Percentiles rank a stretch among this genome's conserved stretches.
These are phyloP conservation scores for Caranx melampygus DNA, from an alignment of 2,113 vertebrate genomes.

Conservation along the genomic window DNA sequence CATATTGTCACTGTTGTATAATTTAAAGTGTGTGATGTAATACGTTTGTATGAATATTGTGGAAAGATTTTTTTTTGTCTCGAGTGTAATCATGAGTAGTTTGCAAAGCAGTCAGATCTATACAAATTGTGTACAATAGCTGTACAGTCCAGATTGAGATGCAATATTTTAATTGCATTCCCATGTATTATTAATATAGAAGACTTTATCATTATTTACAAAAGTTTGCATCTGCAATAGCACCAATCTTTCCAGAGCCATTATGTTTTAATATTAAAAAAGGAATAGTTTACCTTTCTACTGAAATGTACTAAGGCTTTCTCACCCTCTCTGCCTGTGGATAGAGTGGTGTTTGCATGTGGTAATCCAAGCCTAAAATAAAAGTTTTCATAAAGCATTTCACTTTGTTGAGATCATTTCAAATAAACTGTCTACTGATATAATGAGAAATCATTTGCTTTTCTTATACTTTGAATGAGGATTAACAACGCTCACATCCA, in stretches of 20 bases:
- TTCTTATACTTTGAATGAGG: background rate
- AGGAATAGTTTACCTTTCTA: slow-evolving; percentile 73
- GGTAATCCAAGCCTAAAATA: slow-evolving; percentile 74
- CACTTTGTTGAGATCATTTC: background rate
- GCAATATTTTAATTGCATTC: slow-evolving; percentile 85
- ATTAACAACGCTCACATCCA: background rate
- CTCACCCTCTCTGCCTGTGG: slow-evolving; percentile 67
- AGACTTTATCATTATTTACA: slow-evolving; percentile 67
- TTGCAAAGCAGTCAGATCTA: slow-evolving; percentile 36
- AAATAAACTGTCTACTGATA: background rate
- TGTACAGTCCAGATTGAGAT: slow-evolving; percentile 77
- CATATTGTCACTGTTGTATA: slow-evolving; percentile 27
- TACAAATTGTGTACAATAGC: slow-evolving; percentile 75
- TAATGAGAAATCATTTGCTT: background rate
- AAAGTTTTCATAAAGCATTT: slow-evolving; percentile 73
- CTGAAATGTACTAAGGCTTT: slow-evolving; percentile 63
- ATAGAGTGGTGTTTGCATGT: slow-evolving; percentile 73
- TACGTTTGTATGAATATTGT: slow-evolving; percentile 38
- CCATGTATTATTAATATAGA: slow-evolving; percentile 73
- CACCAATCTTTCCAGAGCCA: slow-evolving; percentile 70
- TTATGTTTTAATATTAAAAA: slow-evolving; percentile 71
- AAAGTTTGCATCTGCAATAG: slow-evolving; percentile 63
- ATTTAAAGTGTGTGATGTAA: slow-evolving; percentile 41
- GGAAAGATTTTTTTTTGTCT: slow-evolving; percentile 30
- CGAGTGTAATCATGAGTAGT: slow-evolving; percentile 35